These are phyloP conservation scores for Drosophila ambigua DNA, from an alignment of 1,140 invertebrate genomes.

Conservation along the genomic window DNA sequence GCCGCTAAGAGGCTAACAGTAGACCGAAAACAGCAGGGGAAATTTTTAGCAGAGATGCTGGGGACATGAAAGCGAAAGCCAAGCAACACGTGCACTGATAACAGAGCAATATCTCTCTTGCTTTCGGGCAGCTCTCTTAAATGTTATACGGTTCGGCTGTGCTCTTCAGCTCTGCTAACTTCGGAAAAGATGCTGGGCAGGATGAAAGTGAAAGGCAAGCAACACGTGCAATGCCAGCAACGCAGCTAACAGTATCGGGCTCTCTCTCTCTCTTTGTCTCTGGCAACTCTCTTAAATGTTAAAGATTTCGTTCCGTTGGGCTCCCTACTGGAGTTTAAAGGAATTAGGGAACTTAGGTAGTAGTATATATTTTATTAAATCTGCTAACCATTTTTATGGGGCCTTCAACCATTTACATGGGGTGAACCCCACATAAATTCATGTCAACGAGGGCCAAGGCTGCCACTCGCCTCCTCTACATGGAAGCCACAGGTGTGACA, in stretches of 20 bases:
- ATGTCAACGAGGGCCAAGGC: constrained; percentile 71
- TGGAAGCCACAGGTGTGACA: constrained; percentile 76
- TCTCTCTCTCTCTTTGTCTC: not conserved
- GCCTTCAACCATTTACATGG: constrained; percentile 3
- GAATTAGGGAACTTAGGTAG: constrained; percentile 49
- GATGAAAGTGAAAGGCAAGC: constrained; percentile 55
- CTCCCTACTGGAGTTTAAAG: too few species aligned
- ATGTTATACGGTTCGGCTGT: not conserved
- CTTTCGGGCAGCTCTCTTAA: constrained; percentile 35
- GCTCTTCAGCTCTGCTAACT: constrained; percentile 14
- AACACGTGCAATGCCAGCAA: constrained; percentile 60
- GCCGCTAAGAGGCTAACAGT: constrained; percentile 1
- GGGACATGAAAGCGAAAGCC: constrained; percentile 48
- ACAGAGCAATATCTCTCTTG: constrained; percentile 9
- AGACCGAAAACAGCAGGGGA: constrained; percentile 3
- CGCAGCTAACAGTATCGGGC: constrained; percentile 6
- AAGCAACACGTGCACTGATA: constrained; percentile 65
- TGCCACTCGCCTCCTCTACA: constrained; percentile 20
- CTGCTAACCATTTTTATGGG: constrained; percentile 57
- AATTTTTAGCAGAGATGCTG: constrained; percentile 48
- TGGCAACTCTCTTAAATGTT: constrained; percentile 35
- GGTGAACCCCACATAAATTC: constrained; percentile 53
- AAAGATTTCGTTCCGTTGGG: constrained; percentile 1
- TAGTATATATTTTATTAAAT: constrained; percentile 72
- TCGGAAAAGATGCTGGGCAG: constrained; percentile 35